Evolutionary conservation across 1,140 invertebrate genomes (phyloP).

Genomic region (Pseudomyrmex dendroicus): DNA sequence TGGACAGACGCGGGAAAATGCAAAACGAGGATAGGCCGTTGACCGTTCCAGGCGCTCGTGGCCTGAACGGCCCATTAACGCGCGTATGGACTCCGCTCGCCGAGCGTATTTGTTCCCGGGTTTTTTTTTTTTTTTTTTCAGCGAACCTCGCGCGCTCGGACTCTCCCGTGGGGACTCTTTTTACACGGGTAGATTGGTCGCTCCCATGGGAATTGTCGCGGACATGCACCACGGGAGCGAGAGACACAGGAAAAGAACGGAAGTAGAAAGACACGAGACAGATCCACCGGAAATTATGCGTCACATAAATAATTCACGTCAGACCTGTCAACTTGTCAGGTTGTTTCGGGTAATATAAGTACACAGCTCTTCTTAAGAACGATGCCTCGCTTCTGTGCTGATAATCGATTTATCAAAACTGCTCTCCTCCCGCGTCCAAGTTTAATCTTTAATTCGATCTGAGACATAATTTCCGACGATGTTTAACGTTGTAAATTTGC

Average conservation of each 20-base stretch:
- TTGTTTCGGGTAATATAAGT: not conserved
- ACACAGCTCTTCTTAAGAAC: not conserved
- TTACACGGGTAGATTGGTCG: constrained; percentile 36
- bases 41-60: constrained; percentile 40
- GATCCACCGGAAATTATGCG: constrained; percentile 51
- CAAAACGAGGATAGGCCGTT: constrained; percentile 59
- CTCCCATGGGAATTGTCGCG: constrained; percentile 55
- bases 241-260: not conserved
- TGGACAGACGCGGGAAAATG: constrained; percentile 54
- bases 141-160: not conserved
- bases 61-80: constrained; percentile 51
- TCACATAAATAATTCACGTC: constrained; percentile 49
- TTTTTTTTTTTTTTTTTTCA: not conserved
- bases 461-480: not conserved
- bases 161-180: constrained; percentile 22
- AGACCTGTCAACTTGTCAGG: not conserved
- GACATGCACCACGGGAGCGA: constrained; percentile 11
- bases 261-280: not conserved
- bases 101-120: constrained; percentile 28
- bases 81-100: constrained; percentile 39
- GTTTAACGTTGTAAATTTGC: constrained; percentile 2
- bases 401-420: not conserved
- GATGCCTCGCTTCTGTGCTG: too few relatives aligned
- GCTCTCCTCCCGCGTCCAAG: not conserved
- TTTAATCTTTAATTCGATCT: not conserved